Evolutionary conservation across 2,113 vertebrate genomes (phyloP), one percentile per base, ranked within the genome.

Genomic region (Chlorodrepanis virens): DNA sequence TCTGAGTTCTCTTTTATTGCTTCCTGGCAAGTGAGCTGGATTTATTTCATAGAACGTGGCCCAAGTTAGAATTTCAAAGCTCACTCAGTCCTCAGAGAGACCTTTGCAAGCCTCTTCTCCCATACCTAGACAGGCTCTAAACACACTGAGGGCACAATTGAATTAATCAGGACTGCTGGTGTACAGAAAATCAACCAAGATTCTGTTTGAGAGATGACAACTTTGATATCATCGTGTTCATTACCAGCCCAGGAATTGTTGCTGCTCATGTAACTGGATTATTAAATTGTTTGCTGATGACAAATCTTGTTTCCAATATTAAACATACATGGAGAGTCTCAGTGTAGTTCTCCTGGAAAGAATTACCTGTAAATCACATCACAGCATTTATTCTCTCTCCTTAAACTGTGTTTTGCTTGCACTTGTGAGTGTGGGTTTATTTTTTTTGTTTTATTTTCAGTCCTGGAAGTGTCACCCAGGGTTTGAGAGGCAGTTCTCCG

Each of bases 31-130:
- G 91, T 63, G 25, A 84, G 70, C 81, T 68, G 93, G 91, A 60
- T 91, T 97, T 89, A 40, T 94, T 96, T 92, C 87, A 57, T 91
- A 68, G 60, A 97, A 61, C 29, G 16, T 94, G 9, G 27, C 87
- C 53, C 76, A 87, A 94, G 91, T 92, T 89, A 92, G 81, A 89
- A 96, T 95, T 96, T 92, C 93, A 96, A 94, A 94, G 89, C 94
- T 87, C 12, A 2, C 61, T 94, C 89, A 76, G 1, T 95, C 87
- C 94, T 94, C 63, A 57, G 78, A 96, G 94, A 95, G 91, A 85
- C 82, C 74, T 93, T 68, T 87, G 70, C 65, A 53, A 90, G 78
- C 25, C 70, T 87, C 59, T 85, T 72, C 95, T 94, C 61, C 81
- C 72, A 25, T 82, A 45, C 63, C 89, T 93, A 85, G 71, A 52